These are phyloP conservation scores for Gallinago media DNA, from an alignment of 2,113 vertebrate genomes.

Conservation along the genomic window DNA sequence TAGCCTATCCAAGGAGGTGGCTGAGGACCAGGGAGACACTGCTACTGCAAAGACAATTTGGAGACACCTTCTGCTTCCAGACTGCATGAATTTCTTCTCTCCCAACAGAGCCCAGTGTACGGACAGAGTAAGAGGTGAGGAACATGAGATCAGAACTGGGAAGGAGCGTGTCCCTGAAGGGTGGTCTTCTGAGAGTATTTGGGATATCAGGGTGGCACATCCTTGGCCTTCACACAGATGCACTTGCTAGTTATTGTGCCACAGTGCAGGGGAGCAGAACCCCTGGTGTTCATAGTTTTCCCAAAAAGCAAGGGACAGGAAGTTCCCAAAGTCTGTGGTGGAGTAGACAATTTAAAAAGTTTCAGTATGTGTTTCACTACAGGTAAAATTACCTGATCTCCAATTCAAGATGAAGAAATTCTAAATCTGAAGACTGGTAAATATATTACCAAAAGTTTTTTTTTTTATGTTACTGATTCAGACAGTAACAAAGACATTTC, in stretches of 20 bases:
- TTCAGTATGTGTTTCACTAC: background rate
- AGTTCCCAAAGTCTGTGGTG: background rate
- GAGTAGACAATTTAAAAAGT: background rate
- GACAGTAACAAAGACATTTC: background rate
- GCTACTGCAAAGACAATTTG: rapidly evolving
- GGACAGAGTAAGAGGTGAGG: rapidly evolving
- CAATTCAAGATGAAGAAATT: background rate
- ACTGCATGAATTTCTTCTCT: background rate
- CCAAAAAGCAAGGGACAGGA: rapidly evolving
- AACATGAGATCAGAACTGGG: rapidly evolving
- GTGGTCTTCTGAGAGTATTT: background rate
- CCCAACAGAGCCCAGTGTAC: rapidly evolving
- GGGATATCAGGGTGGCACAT: background rate
- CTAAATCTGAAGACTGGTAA: background rate
- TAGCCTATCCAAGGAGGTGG: background rate
- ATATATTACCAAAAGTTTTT: background rate
- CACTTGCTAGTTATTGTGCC: rapidly evolving
- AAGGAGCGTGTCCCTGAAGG: background rate
- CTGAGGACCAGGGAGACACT: background rate
- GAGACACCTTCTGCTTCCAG: background rate
- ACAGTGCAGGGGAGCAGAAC: rapidly evolving
- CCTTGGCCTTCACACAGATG: background rate
- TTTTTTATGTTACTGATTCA: background rate
- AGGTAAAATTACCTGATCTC: background rate
- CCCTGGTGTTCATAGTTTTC: background rate